Evolutionary conservation across 2,797 vertebrate genomes (phyloP), one percentile per base, ranked within the genome.

Genomic region (Taenioides sp.): DNA sequence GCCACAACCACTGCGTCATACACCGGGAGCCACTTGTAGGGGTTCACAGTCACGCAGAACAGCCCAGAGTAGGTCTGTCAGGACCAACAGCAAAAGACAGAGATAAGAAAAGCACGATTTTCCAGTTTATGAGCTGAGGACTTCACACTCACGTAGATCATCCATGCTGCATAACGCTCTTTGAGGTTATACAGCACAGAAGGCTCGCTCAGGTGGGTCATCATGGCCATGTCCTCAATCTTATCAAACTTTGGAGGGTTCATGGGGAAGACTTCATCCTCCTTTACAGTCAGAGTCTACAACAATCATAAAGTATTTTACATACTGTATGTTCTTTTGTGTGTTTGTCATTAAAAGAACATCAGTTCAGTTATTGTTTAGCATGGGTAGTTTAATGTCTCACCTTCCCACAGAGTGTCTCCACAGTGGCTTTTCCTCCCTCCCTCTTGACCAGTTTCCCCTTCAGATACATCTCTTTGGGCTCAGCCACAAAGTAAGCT

Each of bases 181-280:
- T 97, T 97, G 94, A 97, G 96, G 93, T 97, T 97, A 89, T 95
- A 97, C 92, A 97, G 91, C 91, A 97, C 96, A 25, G 94, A 16
- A 0, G 96, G 94, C 71, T 97, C 96, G 0, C 83, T 90, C 84
- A 94, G 92, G 83, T 93, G 91, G 78, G 93, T 94, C 93, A 94
- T 91, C 92, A 93, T 93, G 83, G 89, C 92, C 93, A 94, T 93
- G 91, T 93, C 93, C 88, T 93, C 93, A 78, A 93, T 91, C 65
- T 67, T 67, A 54, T 67, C 65, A 22, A 22, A 93, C 82, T 94
- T 93, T 20, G 88, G 79, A 60, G 75, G 79, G 72, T 90, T 95
- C 87, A 88, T 88, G 37, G 87, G 86, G 72, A 69, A 91, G 40
- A 96, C 0, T 0, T 96, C 95, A 63, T 94, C 93, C 0, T 95